A percentile compares a stretch with the other conserved stretches of the same genome.
These are phyloP conservation scores for Drosophila takahashii DNA, from an alignment of 1,140 invertebrate genomes.

Conservation along the genomic window DNA sequence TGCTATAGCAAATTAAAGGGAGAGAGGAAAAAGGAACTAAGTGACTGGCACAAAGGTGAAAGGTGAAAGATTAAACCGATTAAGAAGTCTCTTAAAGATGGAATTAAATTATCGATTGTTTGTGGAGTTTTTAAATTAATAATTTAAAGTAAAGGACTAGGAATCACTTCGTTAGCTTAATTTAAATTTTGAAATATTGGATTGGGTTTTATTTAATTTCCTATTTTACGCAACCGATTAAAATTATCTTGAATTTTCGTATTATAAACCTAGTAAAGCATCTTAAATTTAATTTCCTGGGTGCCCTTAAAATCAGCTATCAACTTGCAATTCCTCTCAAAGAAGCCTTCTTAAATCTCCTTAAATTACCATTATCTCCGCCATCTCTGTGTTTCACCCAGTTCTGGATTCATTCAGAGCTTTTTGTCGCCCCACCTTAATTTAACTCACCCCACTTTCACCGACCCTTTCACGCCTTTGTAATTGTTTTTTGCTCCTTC, in stretches of 20 bases:
- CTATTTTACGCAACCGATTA: no score
- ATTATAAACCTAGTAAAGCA: no score
- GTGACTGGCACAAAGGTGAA: slow-evolving; percentile 2
- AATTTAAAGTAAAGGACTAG: no score
- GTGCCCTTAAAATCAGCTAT: background rate
- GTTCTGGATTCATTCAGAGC: background rate
- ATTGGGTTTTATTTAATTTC: no score
- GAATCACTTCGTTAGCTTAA: no score
- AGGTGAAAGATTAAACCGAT: background rate
- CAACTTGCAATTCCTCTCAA: background rate
- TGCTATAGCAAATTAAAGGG: slow-evolving; percentile 68
- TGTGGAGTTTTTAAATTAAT: background rate
- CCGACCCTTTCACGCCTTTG: slow-evolving; percentile 41
- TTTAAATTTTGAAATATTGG: no score
- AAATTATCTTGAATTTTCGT: no score
- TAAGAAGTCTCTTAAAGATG: background rate
- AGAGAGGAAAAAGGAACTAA: slow-evolving; percentile 11
- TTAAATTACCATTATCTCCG: slow-evolving; percentile 33
- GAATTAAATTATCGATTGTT: background rate
- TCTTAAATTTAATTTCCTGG: background rate
- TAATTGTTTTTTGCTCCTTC: slow-evolving; percentile 65
- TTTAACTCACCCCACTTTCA: slow-evolving; percentile 12
- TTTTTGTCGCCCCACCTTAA: background rate
- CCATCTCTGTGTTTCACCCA: slow-evolving; percentile 17
- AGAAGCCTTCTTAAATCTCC: slow-evolving; percentile 5